These are phyloP conservation scores for Drosophila atripex DNA, from an alignment of 2,888 invertebrate species.

Conservation along the genomic window DNA sequence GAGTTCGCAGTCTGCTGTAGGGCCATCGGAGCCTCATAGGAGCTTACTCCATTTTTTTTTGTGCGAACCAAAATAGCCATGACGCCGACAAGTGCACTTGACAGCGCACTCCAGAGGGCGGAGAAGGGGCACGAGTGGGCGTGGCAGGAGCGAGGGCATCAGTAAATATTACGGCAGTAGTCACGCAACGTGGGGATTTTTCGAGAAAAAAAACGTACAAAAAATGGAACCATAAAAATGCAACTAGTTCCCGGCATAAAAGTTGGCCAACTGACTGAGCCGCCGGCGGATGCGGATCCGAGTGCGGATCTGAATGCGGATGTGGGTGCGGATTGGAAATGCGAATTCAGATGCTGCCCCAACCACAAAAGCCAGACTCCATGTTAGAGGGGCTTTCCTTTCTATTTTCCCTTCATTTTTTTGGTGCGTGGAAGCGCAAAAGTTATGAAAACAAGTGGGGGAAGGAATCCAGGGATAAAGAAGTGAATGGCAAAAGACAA, in stretches of 20 bases:
- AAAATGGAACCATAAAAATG: constrained; percentile 60
- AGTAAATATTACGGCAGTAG: constrained; percentile 70
- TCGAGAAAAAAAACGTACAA: constrained; percentile 30
- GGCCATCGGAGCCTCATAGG: background rate
- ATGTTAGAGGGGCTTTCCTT: constrained; percentile 20
- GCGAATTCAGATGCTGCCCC: constrained; percentile 30
- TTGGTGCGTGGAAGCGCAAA: constrained; percentile 47
- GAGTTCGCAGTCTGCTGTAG: background rate
- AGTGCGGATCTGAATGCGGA: constrained; percentile 31
- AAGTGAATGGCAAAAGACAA: constrained; percentile 28
- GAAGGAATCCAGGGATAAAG: constrained; percentile 20
- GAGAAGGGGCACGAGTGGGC: constrained; percentile 19
- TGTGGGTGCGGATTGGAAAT: constrained; percentile 21
- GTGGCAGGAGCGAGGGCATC: constrained; percentile 38
- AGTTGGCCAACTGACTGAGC: constrained; percentile 40
- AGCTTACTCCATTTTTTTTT: constrained; percentile 36
- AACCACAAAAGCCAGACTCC: constrained; percentile 30
- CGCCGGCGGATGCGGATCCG: constrained; percentile 46
- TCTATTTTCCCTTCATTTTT: constrained; percentile 9
- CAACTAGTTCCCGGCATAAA: constrained; percentile 66
- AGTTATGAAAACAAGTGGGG: constrained; percentile 61
- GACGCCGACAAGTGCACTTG: constrained; percentile 78
- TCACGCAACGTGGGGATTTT: constrained; percentile 47
- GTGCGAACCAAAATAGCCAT: constrained; percentile 67
- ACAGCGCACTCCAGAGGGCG: constrained; percentile 61